Base-by-base conservation (phyloP, 2,888 invertebrate genomes). In the Nemotelus nigrinus region DNA sequence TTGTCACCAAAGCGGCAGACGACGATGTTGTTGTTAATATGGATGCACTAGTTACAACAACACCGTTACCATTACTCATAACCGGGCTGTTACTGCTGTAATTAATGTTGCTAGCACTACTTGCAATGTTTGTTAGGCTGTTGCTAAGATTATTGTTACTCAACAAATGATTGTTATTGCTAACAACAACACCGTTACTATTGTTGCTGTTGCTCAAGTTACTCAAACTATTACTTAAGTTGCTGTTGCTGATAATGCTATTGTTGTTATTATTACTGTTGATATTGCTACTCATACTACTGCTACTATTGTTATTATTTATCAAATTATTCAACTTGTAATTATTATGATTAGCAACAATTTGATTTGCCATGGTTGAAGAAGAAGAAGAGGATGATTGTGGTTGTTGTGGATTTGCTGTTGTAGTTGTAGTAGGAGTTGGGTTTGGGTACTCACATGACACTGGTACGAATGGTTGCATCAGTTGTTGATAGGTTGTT, bases 401-500 rank as follows among this genome's bases (percentile, higher is more conserved):
- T 80, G 75, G 75, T 80, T 55, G 72, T 65, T 83, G 83, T 82
- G 83, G 81, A 80, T 81, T 82, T 82, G 81, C 82, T 83, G 82
- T 82, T 83, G 82, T 82, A 82, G 83, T 83, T 83, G 83, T 82
- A 82, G 84, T 82, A 83, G 83, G 82, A 82, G 82, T 83, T 82
- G 83, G 83, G 82, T 82, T 83, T 82, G 83, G 83, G 93, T 94
- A 96, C 96, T 97, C 96, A 97, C 96, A 97, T 94, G 97, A 96
- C 91, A 96, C 96, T 93, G 96, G 96, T 93, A 96, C 96, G 91
- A 96, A 96, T 89, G 96, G 96, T 92, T 96, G 96, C 93, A 97
- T 94, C 89, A 97, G 92, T 90, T 97, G 97, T 90, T 97, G 96
- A 90, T 96, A 95, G 86, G 95, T 94, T 85, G 94, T 94, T 87